Evolutionary conservation across 2,888 invertebrate genomes (phyloP).

Genomic region (Dorcus parallelipipedus): DNA sequence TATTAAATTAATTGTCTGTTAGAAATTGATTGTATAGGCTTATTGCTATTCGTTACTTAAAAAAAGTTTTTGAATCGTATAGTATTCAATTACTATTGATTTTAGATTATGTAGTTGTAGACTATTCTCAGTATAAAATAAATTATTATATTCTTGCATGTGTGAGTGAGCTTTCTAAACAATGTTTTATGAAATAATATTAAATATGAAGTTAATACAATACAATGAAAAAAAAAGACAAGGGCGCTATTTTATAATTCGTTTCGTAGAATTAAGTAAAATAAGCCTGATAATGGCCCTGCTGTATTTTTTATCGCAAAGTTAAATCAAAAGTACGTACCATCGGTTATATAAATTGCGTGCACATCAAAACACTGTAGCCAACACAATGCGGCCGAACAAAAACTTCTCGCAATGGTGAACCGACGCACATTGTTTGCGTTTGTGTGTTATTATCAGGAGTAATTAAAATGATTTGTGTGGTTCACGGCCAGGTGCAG

Average conservation of each 20-base stretch:
- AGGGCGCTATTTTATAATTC: too few relatives aligned
- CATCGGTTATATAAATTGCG: neutral
- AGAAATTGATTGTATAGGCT: too few relatives aligned
- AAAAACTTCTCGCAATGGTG: slow-evolving; percentile 9
- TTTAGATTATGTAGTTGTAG: too few relatives aligned
- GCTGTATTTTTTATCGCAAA: neutral
- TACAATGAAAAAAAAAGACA: neutral
- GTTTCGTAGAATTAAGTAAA: too few relatives aligned
- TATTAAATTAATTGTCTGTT: too few relatives aligned
- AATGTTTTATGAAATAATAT: too few relatives aligned
- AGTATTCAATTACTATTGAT: too few relatives aligned
- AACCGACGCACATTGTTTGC: slow-evolving; percentile 13
- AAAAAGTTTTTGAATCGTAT: too few relatives aligned
- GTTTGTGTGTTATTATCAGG: slow-evolving; percentile 34
- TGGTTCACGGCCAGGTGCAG: slow-evolving; percentile 37
- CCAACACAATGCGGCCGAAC: slow-evolving; percentile 8
- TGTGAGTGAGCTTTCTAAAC: neutral
- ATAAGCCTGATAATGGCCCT: too few relatives aligned
- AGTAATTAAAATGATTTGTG: slow-evolving; percentile 43
- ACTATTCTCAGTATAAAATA: too few relatives aligned
- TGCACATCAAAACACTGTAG: neutral
- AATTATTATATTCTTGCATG: neutral
- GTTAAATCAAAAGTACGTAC: neutral
- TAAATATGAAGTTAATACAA: neutral
- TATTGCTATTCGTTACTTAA: too few relatives aligned